These are phyloP conservation scores for Cinclus cinclus DNA, from an alignment of 2,113 vertebrate genomes.

Conservation along the genomic window DNA sequence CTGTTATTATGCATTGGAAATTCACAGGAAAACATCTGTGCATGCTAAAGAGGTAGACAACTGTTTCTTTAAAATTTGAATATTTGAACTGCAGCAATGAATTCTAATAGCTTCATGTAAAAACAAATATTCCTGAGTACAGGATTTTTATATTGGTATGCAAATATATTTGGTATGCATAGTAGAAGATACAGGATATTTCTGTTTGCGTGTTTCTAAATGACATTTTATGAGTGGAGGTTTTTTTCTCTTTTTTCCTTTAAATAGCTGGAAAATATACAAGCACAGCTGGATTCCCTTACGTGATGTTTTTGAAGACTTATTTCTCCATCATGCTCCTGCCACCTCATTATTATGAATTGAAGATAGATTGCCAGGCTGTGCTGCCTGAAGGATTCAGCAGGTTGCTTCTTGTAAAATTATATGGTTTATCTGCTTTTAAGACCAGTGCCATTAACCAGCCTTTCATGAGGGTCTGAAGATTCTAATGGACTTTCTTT, in stretches of 20 bases:
- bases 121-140: constrained; percentile 52
- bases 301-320: constrained; percentile 81
- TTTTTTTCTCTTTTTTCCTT: constrained; percentile 51
- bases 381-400: constrained; percentile 68
- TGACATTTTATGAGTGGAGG: constrained; percentile 18
- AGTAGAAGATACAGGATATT: not conserved
- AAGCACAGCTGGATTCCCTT: constrained; percentile 96
- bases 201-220: constrained; percentile 67
- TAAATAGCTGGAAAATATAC: constrained; percentile 91
- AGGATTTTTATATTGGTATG: constrained; percentile 45
- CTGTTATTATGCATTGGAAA: constrained; percentile 41
- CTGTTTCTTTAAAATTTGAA: constrained; percentile 58
- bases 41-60: constrained; percentile 58
- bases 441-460: constrained; percentile 53
- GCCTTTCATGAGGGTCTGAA: constrained; percentile 16
- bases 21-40: constrained; percentile 52
- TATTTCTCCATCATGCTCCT: constrained; percentile 58
- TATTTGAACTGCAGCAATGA: constrained; percentile 48
- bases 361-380: constrained; percentile 71
- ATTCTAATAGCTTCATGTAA: constrained; percentile 55
- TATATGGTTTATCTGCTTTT: constrained; percentile 62
- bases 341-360: constrained; percentile 68
- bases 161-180: constrained; percentile 52
- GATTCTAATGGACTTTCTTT: constrained; percentile 34
- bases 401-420: constrained; percentile 70